Percentiles rank a stretch among this genome's conserved stretches.
Evolutionary conservation across 1,140 invertebrate genomes (phyloP).

Genomic region (Drosophila bocqueti): DNA sequence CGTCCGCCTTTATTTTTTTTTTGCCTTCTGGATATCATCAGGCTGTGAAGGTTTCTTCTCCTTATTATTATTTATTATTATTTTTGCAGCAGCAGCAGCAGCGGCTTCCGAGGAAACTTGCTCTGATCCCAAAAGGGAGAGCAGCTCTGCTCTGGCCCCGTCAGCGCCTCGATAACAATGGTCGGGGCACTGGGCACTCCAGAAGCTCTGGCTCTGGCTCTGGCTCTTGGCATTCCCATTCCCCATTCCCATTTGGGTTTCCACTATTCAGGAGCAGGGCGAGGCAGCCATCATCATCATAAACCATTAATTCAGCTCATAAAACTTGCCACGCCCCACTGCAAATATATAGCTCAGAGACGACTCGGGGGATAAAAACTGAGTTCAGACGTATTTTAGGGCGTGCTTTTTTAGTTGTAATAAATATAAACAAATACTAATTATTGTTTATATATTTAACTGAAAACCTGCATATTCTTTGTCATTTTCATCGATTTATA

Average conservation of each 20-base stretch:
- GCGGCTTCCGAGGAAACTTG: not conserved
- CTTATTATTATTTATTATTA: slow-evolving; percentile 2
- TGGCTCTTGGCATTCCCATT: not conserved
- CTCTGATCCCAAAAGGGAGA: slow-evolving; percentile 37
- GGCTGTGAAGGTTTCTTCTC: not conserved
- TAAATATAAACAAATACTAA: not conserved
- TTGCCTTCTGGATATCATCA: slow-evolving; percentile 20
- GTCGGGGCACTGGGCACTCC: slow-evolving; percentile 4
- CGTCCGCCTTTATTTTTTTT: slow-evolving; percentile 35
- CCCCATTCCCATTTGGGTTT: slow-evolving; percentile 3
- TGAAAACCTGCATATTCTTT: too few species aligned
- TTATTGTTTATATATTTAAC: too few species aligned
- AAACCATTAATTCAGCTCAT: slow-evolving; percentile 79
- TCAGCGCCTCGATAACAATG: slow-evolving; percentile 35
- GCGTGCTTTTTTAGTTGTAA: not conserved
- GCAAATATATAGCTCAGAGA: not conserved
- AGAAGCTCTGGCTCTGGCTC: not conserved
- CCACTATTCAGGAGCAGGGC: slow-evolving; percentile 23
- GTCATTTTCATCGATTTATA: not conserved
- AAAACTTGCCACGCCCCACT: slow-evolving; percentile 61
- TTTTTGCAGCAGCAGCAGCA: not conserved
- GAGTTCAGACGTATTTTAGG: not conserved
- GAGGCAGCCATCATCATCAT: slow-evolving; percentile 58
- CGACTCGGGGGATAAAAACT: not conserved
- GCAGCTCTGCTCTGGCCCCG: slow-evolving; percentile 17